These are phyloP conservation scores for Dascillus cervinus DNA, from an alignment of 2,888 invertebrate genomes.

Conservation along the genomic window DNA sequence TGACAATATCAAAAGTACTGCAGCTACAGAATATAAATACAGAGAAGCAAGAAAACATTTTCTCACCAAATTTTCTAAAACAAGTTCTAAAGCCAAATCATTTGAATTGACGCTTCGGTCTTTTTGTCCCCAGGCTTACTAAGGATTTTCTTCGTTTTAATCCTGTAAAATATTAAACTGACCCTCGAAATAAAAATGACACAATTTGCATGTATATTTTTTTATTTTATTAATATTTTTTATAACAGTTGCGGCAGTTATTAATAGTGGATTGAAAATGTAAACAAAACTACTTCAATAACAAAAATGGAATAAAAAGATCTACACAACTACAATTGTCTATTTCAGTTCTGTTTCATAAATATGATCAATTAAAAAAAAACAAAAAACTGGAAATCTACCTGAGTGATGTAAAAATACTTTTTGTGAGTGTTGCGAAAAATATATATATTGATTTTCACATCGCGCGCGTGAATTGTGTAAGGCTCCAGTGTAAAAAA, in stretches of 20 bases:
- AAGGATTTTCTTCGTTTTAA: no score
- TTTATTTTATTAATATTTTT: not conserved
- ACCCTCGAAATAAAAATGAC: no score
- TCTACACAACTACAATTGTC: slow-evolving; percentile 10
- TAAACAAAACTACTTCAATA: slow-evolving; percentile 4
- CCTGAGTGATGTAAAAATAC: slow-evolving; percentile 30
- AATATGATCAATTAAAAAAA: slow-evolving; percentile 17
- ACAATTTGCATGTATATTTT: not conserved
- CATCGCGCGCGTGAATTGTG: slow-evolving; percentile 4
- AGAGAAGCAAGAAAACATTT: no score
- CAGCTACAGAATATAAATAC: no score
- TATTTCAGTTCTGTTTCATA: slow-evolving; percentile 18
- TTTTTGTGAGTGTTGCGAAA: slow-evolving; percentile 17
- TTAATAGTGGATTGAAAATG: not conserved
- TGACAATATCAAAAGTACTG: no score
- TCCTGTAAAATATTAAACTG: no score
- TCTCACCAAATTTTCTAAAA: no score
- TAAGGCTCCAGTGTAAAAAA: slow-evolving; percentile 17
- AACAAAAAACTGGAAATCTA: no score
- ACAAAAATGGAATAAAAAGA: slow-evolving; percentile 16
- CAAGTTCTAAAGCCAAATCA: no score
- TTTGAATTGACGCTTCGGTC: no score
- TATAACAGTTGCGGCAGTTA: not conserved
- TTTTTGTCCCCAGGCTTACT: no score
- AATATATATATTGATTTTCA: slow-evolving; percentile 15